Evolutionary conservation across 2,797 vertebrate species (phyloP), one percentile per base, ranked within the genome.

Genomic region (Pachyuromys duprasi): DNA sequence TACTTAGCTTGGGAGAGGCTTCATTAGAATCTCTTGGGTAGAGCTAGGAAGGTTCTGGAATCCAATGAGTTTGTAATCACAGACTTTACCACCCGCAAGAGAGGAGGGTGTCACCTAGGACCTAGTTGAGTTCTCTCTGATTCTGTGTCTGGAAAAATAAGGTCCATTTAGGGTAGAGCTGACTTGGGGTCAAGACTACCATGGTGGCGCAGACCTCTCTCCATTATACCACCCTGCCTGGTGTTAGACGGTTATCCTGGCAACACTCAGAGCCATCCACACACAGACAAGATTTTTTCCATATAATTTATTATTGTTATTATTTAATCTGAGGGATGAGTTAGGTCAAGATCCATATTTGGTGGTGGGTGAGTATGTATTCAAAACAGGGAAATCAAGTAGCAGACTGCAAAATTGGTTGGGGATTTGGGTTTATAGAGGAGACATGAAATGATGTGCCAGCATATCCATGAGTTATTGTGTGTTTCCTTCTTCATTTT

Each of bases 401-500:
- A 72, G 39, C 31, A 42, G 57, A 74, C 39, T 53, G 57, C 26
- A 93, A 95, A 91, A 97, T 93, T 90, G 86, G n/a, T 82, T 80
- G 42, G 93, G 42, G 92, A 96, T 93, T 97, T 97, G 94, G 87
- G 74, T 79, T 95, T 83, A 36, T 70, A 79, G 82, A 86, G 12
- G 87, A 80, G 78, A 89, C 70, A 53, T 90, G 65, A 91, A 92
- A 92, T 90, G 82, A 91, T 60, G 62, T 74, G 76, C 65, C 80
- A 83, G 45, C 3, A 1, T 81, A 60, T 72, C 72, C 20, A 13
- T 33, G 57, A 79, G 96, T 87, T 69, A 49, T 60, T 78, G 45
- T 70, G 75, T 33, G n/a, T 91, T 92, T 91, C 79, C 31, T 86
- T 95, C 81, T 94, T 91, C 55, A 63, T 87, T 93, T 81, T 79